Percentiles rank a stretch among this genome's conserved stretches.
These are phyloP conservation scores for Syrphus vitripennis DNA, from an alignment of 2,888 invertebrate species.

Conservation along the genomic window DNA sequence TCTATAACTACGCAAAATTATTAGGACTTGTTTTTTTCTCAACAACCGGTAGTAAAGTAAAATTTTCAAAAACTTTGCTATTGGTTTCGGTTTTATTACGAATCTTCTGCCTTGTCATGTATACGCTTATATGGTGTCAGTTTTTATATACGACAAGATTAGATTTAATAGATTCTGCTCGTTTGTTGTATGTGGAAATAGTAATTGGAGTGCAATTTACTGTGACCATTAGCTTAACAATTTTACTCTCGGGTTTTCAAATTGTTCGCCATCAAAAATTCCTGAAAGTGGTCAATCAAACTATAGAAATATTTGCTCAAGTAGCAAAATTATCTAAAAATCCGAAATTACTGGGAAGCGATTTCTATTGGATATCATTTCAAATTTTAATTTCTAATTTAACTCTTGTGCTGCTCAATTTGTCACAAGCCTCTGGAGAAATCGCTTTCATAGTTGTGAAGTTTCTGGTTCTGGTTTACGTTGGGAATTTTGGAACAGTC, in stretches of 20 bases:
- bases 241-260: conserved; percentile 3
- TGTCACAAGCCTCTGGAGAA: neutral
- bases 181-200: too few species aligned
- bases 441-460: neutral
- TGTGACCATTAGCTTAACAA: neutral
- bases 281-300: neutral
- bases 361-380: neutral
- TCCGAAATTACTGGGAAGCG: conserved; percentile 7
- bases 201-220: too few species aligned
- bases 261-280: neutral
- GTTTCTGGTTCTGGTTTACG: conserved; percentile 2
- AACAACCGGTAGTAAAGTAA: neutral
- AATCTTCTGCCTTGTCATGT: neutral
- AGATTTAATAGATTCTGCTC: too few species aligned
- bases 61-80: neutral
- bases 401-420: neutral
- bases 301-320: conserved; percentile 9
- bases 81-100: conserved; percentile 19
- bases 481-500: conserved; percentile 25
- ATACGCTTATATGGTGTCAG: too few species aligned
- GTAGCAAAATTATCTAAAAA: conserved; percentile 4
- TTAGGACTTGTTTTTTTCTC: conserved; percentile 42
- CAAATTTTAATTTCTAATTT: neutral
- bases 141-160: too few species aligned
- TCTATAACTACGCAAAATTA: conserved; percentile 44